These are phyloP conservation scores for Medauroidea extradentata DNA, from an alignment of 1,140 invertebrate species.

Conservation along the genomic window DNA sequence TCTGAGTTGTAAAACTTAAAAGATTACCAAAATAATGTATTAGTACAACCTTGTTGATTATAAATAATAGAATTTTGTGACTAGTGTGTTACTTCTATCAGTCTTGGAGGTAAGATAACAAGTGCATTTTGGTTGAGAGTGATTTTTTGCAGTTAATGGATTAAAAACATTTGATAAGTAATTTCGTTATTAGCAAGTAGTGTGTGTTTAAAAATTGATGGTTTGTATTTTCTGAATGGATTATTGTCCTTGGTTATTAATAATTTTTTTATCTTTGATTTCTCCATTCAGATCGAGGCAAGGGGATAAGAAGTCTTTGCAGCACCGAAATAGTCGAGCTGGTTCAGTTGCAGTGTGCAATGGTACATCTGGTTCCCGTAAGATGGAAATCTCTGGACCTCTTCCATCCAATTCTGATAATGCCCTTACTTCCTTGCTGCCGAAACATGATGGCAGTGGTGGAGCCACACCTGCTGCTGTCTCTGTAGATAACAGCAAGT, in stretches of 20 bases:
- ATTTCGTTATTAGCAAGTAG: not conserved
- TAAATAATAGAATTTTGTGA: too few species aligned
- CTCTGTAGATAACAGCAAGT: conserved; percentile 49
- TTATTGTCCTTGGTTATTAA: not conserved
- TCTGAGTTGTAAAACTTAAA: too few species aligned
- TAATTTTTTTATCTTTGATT: not conserved
- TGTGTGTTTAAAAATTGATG: not conserved
- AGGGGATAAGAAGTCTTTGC: conserved; percentile 7
- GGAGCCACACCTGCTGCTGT: conserved; percentile 44
- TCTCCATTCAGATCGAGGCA: not conserved
- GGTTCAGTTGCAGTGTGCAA: too few species aligned
- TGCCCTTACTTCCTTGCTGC: conserved; percentile 36
- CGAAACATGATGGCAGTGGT: conserved; percentile 49
- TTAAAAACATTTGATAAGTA: not conserved
- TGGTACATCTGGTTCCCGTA: not conserved
- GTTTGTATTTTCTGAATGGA: not conserved
- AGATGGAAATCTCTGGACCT: conserved; percentile 21
- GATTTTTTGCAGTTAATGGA: too few species aligned
- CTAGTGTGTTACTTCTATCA: too few species aligned
- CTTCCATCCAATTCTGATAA: conserved; percentile 13
- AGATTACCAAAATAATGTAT: too few species aligned
- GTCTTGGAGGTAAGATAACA: too few species aligned
- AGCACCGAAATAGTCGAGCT: too few species aligned
- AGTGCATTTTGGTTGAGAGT: too few species aligned
- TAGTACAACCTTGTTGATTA: too few species aligned